Conservation (phyloP, 2,888 invertebrate genomes). For the Hydroisotoma schaefferi region DNA sequence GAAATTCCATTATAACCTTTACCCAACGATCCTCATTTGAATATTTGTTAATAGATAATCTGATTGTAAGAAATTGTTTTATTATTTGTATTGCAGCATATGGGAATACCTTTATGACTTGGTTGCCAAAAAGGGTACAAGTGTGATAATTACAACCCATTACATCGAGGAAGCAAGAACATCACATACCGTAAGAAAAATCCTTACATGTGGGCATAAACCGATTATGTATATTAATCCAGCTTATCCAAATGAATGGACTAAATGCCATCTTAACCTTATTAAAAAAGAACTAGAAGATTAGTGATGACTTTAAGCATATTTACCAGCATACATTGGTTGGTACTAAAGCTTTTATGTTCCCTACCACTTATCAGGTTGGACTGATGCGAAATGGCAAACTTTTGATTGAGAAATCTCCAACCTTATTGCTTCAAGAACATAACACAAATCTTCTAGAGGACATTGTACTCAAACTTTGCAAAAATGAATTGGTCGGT, state of each 20-base stretch:
- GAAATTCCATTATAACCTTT: too few relatives aligned
- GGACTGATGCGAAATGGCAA: conserved; percentile 90
- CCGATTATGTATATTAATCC: too few relatives aligned
- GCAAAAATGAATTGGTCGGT: conserved; percentile 43
- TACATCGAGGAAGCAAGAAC: conserved; percentile 29
- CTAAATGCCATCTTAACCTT: too few relatives aligned
- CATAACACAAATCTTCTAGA: conserved; percentile 80
- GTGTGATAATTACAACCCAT: conserved; percentile 79
- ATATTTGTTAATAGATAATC: too few relatives aligned
- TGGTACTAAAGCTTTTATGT: conserved; percentile 9
- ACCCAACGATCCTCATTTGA: too few relatives aligned
- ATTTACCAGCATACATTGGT: too few relatives aligned
- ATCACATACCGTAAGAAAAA: conserved; percentile 13
- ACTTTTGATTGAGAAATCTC: conserved; percentile 84
- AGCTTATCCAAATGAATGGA: too few relatives aligned
- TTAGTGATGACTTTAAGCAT: too few relatives aligned
- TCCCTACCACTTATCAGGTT: conserved; percentile 60
- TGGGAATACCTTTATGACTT: conserved; percentile 91
- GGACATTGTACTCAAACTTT: conserved; percentile 84
- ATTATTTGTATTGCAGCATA: conserved; percentile 73
- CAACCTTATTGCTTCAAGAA: conserved; percentile 68
- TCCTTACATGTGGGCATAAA: too few relatives aligned
- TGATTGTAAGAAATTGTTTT: too few relatives aligned
- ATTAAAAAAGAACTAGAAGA: too few relatives aligned
- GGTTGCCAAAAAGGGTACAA: conserved; percentile 82